These are phyloP conservation scores for Xanthostigma xanthostigma DNA, from an alignment of 2,888 invertebrate species.

Conservation along the genomic window DNA sequence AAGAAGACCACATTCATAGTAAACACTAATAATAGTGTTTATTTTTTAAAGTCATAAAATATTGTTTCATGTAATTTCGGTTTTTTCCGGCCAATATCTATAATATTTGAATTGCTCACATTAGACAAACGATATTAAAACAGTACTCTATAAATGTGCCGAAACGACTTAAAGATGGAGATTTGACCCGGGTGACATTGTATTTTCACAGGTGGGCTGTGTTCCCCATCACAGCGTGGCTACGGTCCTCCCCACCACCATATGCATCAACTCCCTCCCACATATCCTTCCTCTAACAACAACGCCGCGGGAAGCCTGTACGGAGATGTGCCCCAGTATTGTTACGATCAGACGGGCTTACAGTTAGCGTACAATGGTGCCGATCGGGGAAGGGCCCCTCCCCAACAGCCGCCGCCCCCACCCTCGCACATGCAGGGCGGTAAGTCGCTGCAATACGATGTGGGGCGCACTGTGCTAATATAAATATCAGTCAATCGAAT, in stretches of 20 bases:
- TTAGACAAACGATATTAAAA: too few relatives aligned
- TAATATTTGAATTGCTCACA: too few relatives aligned
- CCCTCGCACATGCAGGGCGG: constrained; percentile 29
- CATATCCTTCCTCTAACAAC: constrained; percentile 29
- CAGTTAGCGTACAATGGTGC: constrained; percentile 29
- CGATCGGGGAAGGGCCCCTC: constrained; percentile 27
- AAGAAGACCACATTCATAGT: too few relatives aligned
- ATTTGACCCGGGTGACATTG: not conserved
- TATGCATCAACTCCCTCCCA: constrained; percentile 31
- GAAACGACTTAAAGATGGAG: too few relatives aligned
- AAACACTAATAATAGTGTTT: too few relatives aligned
- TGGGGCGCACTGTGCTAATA: constrained; percentile 14
- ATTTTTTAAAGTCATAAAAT: too few relatives aligned
- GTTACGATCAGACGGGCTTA: constrained; percentile 40
- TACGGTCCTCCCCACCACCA: constrained; percentile 29
- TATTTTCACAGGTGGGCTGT: constrained; percentile 41
- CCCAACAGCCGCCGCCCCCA: constrained; percentile 6
- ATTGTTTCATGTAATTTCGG: too few relatives aligned
- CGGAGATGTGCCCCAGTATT: constrained; percentile 38
- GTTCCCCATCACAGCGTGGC: constrained; percentile 39
- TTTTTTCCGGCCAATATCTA: too few relatives aligned
- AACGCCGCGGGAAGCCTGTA: constrained; percentile 32
- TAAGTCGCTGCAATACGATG: constrained; percentile 25
- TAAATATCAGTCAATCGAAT: constrained; percentile 13
- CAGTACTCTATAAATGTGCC: too few relatives aligned